Evolutionary conservation across 2,113 vertebrate species (phyloP).

Genomic region (Chloebia gouldiae): DNA sequence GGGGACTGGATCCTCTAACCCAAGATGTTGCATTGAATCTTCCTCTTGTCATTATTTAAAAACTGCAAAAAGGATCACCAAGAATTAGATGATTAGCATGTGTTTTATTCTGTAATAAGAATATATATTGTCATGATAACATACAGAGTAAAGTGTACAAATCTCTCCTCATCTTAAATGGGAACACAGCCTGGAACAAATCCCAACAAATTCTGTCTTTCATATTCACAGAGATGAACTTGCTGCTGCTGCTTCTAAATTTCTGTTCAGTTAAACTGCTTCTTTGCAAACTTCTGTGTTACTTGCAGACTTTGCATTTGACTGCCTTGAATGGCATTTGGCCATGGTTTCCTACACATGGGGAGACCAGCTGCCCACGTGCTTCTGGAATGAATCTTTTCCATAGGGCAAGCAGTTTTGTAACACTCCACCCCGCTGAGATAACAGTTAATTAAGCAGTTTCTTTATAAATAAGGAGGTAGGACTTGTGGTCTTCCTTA

Average conservation of each 20-base stretch:
- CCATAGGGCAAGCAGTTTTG: background rate
- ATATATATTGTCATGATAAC: background rate
- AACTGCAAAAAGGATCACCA: background rate
- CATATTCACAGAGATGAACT: background rate
- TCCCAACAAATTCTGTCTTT: background rate
- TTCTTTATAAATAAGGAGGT: background rate
- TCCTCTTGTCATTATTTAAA: slow-evolving; percentile 2
- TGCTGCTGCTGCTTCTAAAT: background rate
- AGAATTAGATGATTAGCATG: background rate
- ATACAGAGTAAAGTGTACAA: background rate
- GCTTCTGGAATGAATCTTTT: background rate
- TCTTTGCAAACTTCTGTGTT: background rate
- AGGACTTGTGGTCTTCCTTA: background rate
- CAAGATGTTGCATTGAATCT: background rate
- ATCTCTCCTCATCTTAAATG: background rate
- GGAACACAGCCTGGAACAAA: background rate
- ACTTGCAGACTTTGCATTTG: background rate
- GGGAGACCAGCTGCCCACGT: background rate
- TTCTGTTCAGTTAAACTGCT: background rate
- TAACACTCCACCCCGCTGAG: background rate
- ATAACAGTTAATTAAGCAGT: background rate
- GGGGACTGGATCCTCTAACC: background rate
- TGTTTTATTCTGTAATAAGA: background rate
- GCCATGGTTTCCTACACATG: background rate
- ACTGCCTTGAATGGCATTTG: background rate